A percentile compares a stretch with the other conserved stretches of the same genome.
Conservation (phyloP, 2,888 invertebrate genomes). For the Amphipoea lucens region DNA sequence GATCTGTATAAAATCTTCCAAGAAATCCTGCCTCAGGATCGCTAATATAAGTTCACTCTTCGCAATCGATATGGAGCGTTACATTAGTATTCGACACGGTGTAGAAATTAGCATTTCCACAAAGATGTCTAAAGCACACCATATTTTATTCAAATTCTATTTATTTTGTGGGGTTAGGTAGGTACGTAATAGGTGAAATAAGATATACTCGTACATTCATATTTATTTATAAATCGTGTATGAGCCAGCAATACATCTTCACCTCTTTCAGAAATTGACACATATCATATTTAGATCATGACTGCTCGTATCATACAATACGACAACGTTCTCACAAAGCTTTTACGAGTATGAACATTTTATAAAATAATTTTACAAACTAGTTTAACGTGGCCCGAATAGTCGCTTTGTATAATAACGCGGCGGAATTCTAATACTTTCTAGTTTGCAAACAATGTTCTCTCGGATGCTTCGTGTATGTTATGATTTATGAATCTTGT, state of each 20-base stretch:
- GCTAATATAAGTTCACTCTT: slow-evolving; percentile 60
- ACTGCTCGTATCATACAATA: slow-evolving; percentile 2
- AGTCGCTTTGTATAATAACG: slow-evolving; percentile 19
- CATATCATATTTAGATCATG: slow-evolving; percentile 9
- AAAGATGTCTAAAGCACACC: slow-evolving; percentile 55
- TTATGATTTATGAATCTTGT: slow-evolving; percentile 29
- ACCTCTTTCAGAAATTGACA: slow-evolving; percentile 15
- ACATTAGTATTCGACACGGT: slow-evolving; percentile 68
- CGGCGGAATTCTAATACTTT: slow-evolving; percentile 36
- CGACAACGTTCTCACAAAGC: slow-evolving; percentile 6
- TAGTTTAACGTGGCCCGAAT: slow-evolving; percentile 27
- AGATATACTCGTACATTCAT: not conserved
- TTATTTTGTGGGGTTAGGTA: slow-evolving; percentile 21
- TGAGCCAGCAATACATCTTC: not conserved
- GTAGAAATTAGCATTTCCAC: slow-evolving; percentile 66
- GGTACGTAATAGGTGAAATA: not conserved
- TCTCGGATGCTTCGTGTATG: slow-evolving; percentile 14
- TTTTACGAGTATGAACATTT: slow-evolving; percentile 12
- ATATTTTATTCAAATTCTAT: slow-evolving; percentile 29
- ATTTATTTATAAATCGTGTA: slow-evolving; percentile 22
- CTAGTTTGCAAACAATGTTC: slow-evolving; percentile 53
- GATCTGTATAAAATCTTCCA: slow-evolving; percentile 27
- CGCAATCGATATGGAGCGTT: slow-evolving; percentile 64
- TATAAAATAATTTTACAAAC: slow-evolving; percentile 17
- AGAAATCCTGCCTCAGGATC: slow-evolving; percentile 35